Conservation (phyloP, 2,797 vertebrate genomes). For the Crotalus adamanteus region DNA sequence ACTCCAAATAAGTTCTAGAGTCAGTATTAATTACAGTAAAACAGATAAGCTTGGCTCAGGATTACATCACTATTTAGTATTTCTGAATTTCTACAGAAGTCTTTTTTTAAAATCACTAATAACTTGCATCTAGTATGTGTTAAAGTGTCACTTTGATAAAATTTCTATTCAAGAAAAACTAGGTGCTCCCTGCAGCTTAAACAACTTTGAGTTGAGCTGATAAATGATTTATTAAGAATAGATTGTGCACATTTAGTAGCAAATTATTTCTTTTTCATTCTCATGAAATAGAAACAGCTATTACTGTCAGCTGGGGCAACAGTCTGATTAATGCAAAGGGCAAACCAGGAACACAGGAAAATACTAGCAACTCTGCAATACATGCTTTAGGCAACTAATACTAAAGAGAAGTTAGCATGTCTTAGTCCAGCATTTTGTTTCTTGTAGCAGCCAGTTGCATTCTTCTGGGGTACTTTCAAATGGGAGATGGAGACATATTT, state of each 20-base stretch:
- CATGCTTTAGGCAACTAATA: background rate
- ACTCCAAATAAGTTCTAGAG: background rate
- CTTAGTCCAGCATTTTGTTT: background rate
- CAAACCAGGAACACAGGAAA: constrained; percentile 38
- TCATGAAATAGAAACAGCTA: constrained; percentile 41
- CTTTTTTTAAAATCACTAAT: background rate
- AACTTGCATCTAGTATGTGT: background rate
- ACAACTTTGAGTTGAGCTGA: background rate
- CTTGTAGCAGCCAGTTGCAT: background rate
- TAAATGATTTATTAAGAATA: background rate
- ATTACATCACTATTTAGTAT: background rate
- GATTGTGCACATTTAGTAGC: constrained; percentile 17
- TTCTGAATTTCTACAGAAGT: constrained; percentile 35
- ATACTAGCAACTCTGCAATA: background rate
- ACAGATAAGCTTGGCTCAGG: background rate
- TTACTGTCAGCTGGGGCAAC: constrained; percentile 1
- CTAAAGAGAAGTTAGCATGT: background rate
- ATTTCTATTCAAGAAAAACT: constrained; percentile 20
- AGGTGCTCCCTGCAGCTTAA: constrained; percentile 15
- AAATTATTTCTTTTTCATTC: constrained; percentile 39
- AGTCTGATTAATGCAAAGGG: constrained; percentile 43
- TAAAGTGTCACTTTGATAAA: constrained; percentile 32
- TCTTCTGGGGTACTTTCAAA: background rate
- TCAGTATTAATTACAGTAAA: background rate
- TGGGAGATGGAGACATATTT: background rate